Evolutionary conservation across 64 coral and sea anemone species (phyloP).

Genomic region (Pocillopora damicornis): DNA sequence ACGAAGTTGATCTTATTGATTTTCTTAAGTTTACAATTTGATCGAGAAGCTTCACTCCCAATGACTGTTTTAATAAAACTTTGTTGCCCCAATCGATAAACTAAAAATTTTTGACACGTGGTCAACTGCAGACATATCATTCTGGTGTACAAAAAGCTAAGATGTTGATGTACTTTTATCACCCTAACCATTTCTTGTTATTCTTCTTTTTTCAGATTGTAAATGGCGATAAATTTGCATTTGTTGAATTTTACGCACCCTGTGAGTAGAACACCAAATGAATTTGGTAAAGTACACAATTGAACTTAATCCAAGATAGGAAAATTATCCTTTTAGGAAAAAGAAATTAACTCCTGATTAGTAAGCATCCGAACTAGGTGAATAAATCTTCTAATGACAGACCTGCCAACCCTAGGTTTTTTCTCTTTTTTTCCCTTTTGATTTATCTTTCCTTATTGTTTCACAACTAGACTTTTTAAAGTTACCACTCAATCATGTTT

Average conservation of each 20-base stretch:
- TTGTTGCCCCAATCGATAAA: background rate
- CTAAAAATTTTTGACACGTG: background rate
- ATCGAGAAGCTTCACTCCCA: background rate
- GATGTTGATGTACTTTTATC: background rate
- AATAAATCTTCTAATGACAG: no score
- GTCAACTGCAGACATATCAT: background rate
- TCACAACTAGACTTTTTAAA: no score
- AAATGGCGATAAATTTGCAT: constrained; percentile 89
- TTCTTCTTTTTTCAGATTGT: constrained; percentile 53
- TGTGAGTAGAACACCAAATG: constrained; percentile 53
- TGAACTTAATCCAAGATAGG: no score
- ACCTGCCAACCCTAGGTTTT: no score
- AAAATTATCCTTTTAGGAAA: no score
- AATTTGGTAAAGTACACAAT: background rate
- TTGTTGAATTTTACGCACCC: constrained; percentile 88
- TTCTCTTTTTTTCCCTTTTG: no score
- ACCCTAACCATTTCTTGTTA: background rate
- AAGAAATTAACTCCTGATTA: no score
- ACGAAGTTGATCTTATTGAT: background rate
- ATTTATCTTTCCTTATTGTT: no score
- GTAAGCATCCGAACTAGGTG: no score
- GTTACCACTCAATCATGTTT: no score
- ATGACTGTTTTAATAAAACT: background rate
- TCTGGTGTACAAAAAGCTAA: background rate
- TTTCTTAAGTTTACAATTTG: background rate